Conservation (phyloP, 2,113 vertebrate species). For the Calypte anna region DNA sequence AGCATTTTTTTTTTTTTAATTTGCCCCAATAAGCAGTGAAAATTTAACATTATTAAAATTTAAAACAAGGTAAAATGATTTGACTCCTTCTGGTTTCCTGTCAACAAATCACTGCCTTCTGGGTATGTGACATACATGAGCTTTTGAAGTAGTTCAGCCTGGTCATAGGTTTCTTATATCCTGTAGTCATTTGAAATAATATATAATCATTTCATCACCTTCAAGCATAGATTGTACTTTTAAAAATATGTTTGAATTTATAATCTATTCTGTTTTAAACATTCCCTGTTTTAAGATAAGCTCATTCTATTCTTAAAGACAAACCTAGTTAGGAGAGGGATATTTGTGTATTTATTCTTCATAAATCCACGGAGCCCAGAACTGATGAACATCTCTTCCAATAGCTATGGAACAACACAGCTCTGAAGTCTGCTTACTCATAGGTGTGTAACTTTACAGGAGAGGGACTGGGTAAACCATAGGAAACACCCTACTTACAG, state of each 20-base stretch:
- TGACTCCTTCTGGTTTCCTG: background rate
- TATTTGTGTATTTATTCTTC: background rate
- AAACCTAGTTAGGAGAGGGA: background rate
- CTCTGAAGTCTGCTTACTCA: background rate
- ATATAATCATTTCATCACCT: background rate
- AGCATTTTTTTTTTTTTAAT: background rate
- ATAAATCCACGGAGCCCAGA: background rate
- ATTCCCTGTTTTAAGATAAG: background rate
- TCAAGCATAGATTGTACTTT: background rate
- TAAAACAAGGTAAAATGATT: conserved; percentile 37
- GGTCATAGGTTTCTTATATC: background rate
- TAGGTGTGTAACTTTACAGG: background rate
- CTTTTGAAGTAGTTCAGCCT: conserved; percentile 8
- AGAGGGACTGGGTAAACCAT: background rate
- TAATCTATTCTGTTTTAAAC: background rate
- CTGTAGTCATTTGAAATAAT: background rate
- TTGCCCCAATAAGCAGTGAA: background rate
- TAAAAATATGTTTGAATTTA: background rate
- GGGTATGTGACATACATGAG: background rate
- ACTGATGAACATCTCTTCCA: conserved; percentile 1
- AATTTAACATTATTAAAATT: conserved; percentile 9
- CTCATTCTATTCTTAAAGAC: background rate
- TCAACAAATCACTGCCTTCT: conserved; percentile 25
- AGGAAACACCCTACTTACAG: background rate
- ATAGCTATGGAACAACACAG: background rate